Conservation (phyloP, 2,888 invertebrate species). For the Pachycephus smyrnensis region DNA sequence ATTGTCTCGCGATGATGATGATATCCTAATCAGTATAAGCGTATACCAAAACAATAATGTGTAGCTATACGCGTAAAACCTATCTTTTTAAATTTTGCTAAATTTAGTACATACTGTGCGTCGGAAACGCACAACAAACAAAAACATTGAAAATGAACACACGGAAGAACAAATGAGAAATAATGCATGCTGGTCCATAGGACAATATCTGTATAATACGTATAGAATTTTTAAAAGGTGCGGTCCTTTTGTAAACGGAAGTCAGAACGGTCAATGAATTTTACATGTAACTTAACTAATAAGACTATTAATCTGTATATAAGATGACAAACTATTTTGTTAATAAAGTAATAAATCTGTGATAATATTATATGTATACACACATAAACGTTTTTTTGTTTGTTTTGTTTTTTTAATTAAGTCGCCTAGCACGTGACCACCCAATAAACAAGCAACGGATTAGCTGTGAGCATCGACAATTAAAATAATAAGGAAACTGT, state of each 20-base stretch:
- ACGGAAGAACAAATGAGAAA: not conserved
- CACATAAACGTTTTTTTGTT: not conserved
- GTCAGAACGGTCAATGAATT: slow-evolving; percentile 31
- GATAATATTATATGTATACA: slow-evolving; percentile 33
- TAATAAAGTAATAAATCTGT: slow-evolving; percentile 52
- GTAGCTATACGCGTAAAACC: not conserved
- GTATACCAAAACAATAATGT: not conserved
- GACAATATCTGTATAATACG: not conserved
- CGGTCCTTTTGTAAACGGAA: not conserved
- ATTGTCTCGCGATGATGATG: not conserved
- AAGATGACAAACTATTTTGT: slow-evolving; percentile 57
- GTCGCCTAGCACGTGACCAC: not conserved
- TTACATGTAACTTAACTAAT: slow-evolving; percentile 35
- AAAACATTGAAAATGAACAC: not conserved
- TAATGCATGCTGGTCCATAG: not conserved
- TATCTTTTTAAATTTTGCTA: not conserved
- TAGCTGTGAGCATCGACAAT: not conserved
- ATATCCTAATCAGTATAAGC: not conserved
- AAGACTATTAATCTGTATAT: slow-evolving; percentile 44
- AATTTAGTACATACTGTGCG: not conserved
- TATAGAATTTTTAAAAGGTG: not conserved
- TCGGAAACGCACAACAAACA: not conserved
- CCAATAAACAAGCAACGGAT: not conserved
- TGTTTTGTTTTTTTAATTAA: too few species aligned
- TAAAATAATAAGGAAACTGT: not conserved